These are phyloP conservation scores for Orthosia cruda DNA, from an alignment of 2,888 invertebrate genomes.

Conservation along the genomic window DNA sequence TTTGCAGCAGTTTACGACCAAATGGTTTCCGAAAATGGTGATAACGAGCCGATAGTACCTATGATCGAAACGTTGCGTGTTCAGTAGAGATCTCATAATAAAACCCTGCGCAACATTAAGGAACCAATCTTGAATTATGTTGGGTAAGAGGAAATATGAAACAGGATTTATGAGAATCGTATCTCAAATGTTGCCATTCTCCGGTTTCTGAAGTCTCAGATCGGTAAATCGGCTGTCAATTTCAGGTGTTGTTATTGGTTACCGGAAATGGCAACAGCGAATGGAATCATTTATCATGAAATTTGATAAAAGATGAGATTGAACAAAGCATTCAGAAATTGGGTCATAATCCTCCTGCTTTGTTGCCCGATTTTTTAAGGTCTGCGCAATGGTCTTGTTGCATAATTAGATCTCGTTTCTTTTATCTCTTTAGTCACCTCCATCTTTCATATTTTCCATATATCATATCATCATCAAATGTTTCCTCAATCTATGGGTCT, in stretches of 20 bases:
- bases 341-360: no score
- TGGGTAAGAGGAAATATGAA: slow-evolving; percentile 44
- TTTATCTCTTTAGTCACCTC: no score
- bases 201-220: slow-evolving; percentile 10
- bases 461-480: no score
- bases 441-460: no score
- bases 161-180: slow-evolving; percentile 40
- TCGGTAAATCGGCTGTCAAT: slow-evolving; percentile 29
- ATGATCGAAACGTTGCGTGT: slow-evolving; percentile 31
- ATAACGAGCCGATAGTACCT: slow-evolving; percentile 34
- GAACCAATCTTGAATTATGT: slow-evolving; percentile 47
- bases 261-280: slow-evolving; percentile 3
- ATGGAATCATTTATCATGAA: not conserved
- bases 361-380: no score
- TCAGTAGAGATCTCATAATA: slow-evolving; percentile 46
- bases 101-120: slow-evolving; percentile 43
- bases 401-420: no score
- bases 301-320: not conserved
- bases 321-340: not conserved
- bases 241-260: slow-evolving; percentile 14
- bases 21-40: slow-evolving; percentile 45
- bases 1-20: slow-evolving; percentile 54
- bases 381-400: no score
- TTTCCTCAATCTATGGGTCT: no score
- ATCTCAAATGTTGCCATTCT: slow-evolving; percentile 22